A percentile compares a stretch with the other conserved stretches of the same genome.
phyloP scores from a whole-genome alignment of 2,797 vertebrate species.

The Psittacula derbiana region DNA sequence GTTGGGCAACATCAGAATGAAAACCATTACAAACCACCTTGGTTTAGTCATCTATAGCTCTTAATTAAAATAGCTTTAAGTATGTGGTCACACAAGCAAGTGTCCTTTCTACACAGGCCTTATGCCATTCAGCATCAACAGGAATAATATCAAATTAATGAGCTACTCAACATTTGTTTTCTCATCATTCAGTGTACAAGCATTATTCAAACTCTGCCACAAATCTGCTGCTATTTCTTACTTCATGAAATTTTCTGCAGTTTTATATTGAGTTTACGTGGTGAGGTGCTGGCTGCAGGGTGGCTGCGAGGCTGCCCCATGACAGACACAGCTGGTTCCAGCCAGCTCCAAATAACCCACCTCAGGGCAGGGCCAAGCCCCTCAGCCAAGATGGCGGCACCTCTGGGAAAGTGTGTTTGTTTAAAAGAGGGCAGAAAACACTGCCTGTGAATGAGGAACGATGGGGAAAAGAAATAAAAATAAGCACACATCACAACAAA shows the following conservation, averaged over 20 bases:
- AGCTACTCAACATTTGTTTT: not conserved
- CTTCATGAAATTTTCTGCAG: not conserved
- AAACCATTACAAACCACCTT: not conserved
- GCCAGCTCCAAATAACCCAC: not conserved
- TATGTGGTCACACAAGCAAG: not conserved
- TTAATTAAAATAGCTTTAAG: not conserved
- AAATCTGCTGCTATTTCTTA: not conserved
- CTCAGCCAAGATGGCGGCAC: fast-evolving
- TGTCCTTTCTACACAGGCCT: not conserved
- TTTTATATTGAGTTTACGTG: not conserved
- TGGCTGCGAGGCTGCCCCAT: not conserved
- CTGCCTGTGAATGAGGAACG: not conserved
- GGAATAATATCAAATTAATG: not conserved
- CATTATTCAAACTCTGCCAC: not conserved
- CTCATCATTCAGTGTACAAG: not conserved
- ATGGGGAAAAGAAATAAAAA: not conserved
- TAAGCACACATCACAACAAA: not conserved
- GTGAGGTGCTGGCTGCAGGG: fast-evolving
- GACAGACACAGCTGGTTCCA: not conserved
- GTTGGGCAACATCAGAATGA: not conserved
- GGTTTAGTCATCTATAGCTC: not conserved
- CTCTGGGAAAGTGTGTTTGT: not conserved
- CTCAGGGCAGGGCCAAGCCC: not conserved
- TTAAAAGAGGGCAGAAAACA: not conserved
- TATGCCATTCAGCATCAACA: not conserved